phyloP scores from a whole-genome alignment of 2,888 invertebrate species.

The Imbricaverruca yamaguchii region DNA sequence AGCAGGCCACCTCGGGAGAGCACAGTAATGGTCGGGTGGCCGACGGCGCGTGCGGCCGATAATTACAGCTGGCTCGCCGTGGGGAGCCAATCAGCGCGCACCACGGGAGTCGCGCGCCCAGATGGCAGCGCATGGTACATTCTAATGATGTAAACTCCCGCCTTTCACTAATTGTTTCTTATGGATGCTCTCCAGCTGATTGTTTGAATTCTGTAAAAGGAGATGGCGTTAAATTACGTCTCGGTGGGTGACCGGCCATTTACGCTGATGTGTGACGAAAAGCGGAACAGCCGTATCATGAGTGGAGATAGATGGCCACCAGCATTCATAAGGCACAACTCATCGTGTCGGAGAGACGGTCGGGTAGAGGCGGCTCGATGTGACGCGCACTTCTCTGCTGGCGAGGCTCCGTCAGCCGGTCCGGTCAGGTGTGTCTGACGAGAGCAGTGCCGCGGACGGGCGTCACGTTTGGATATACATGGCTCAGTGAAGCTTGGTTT shows the following conservation, averaged over 20 bases:
- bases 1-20: no score
- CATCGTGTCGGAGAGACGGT: no score
- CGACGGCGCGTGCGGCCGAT: slow-evolving; percentile 18
- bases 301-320: neutral
- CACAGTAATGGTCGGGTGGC: neutral
- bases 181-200: slow-evolving; percentile 14
- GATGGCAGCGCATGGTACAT: slow-evolving; percentile 13
- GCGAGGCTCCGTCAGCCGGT: no score
- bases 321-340: no score
- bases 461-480: no score
- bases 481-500: no score
- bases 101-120: neutral
- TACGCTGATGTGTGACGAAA: neutral
- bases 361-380: no score
- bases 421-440: no score
- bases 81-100: slow-evolving; percentile 14
- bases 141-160: slow-evolving; percentile 21
- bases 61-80: slow-evolving; percentile 7
- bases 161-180: slow-evolving; percentile 21
- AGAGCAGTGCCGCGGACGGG: no score
- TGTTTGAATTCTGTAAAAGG: slow-evolving; percentile 21
- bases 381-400: no score
- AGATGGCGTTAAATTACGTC: slow-evolving; percentile 11
- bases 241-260: neutral
- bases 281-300: neutral